These are phyloP conservation scores for Drosophila macrospina DNA, from an alignment of 2,888 invertebrate species.

Conservation along the genomic window DNA sequence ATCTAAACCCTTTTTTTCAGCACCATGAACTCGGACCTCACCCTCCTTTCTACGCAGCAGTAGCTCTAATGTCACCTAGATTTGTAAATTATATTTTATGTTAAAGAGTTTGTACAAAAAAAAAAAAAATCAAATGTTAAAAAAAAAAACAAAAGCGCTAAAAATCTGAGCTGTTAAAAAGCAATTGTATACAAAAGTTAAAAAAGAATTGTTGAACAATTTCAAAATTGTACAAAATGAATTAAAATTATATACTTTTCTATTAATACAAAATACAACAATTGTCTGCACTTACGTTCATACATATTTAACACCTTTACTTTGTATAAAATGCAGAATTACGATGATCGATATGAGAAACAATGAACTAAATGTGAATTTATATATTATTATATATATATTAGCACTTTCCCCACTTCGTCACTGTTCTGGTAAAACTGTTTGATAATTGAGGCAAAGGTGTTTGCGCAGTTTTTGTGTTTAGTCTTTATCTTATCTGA, in stretches of 20 bases:
- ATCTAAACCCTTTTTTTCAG: not conserved
- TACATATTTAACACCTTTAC: not conserved
- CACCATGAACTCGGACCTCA: not conserved
- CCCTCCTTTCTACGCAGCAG: slow-evolving; percentile 10
- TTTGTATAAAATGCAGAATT: not conserved
- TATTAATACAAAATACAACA: slow-evolving; percentile 26
- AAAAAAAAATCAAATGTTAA: slow-evolving; percentile 12
- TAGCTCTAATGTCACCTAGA: slow-evolving; percentile 25
- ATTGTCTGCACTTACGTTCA: not conserved
- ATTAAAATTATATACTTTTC: slow-evolving; percentile 51
- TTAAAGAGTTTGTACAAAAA: slow-evolving; percentile 54
- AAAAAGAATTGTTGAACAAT: slow-evolving; percentile 68
- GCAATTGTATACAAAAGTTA: slow-evolving; percentile 40
- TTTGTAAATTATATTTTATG: slow-evolving; percentile 53
- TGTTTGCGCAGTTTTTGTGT: slow-evolving; percentile 14
- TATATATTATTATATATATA: not conserved
- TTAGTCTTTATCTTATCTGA: slow-evolving; percentile 60
- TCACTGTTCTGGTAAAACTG: not conserved
- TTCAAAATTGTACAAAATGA: slow-evolving; percentile 61
- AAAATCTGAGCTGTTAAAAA: slow-evolving; percentile 30
- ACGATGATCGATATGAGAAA: not conserved
- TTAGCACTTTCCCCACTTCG: not conserved
- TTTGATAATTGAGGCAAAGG: slow-evolving; percentile 1
- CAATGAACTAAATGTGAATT: not conserved
- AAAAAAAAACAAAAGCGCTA: slow-evolving; percentile 6